Conservation (phyloP, 2,888 invertebrate genomes). For the Tryphoninae sp. region DNA sequence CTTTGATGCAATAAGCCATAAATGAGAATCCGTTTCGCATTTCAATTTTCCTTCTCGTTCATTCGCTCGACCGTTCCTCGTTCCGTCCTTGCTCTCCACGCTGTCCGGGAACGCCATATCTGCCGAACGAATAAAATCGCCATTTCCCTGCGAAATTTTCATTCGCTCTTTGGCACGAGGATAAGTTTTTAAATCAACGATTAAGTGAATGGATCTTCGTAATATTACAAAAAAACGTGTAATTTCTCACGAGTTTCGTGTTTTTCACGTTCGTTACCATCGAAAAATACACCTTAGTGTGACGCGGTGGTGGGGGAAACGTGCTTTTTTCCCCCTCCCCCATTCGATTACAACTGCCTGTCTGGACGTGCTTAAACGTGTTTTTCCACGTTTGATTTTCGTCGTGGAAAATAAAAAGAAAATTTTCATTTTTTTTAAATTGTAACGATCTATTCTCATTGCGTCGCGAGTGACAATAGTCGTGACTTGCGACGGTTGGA, state of each 20-base stretch:
- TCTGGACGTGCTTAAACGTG: too few relatives aligned
- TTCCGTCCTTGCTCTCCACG: constrained; percentile 8
- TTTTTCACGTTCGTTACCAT: neutral
- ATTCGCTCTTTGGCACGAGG: constrained; percentile 4
- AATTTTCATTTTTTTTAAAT: neutral
- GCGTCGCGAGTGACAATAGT: neutral
- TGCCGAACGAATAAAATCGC: constrained; percentile 42
- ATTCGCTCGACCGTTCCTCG: neutral
- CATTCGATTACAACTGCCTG: too few relatives aligned
- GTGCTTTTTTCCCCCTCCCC: too few relatives aligned
- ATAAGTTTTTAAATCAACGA: constrained; percentile 8
- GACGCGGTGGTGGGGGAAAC: too few relatives aligned
- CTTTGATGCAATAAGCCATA: neutral
- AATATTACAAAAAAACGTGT: neutral
- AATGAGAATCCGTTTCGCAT: neutral
- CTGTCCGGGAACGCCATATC: constrained; percentile 51
- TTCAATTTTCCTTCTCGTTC: neutral
- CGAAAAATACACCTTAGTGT: too few relatives aligned
- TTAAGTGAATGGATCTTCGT: neutral
- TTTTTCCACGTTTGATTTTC: neutral
- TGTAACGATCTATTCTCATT: neutral
- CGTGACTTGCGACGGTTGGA: neutral
- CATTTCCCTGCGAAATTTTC: constrained; percentile 50
- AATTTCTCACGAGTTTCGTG: neutral
- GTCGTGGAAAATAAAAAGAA: neutral